phyloP scores from a whole-genome alignment of 2,888 invertebrate genomes.

The Lydus trimaculatus region DNA sequence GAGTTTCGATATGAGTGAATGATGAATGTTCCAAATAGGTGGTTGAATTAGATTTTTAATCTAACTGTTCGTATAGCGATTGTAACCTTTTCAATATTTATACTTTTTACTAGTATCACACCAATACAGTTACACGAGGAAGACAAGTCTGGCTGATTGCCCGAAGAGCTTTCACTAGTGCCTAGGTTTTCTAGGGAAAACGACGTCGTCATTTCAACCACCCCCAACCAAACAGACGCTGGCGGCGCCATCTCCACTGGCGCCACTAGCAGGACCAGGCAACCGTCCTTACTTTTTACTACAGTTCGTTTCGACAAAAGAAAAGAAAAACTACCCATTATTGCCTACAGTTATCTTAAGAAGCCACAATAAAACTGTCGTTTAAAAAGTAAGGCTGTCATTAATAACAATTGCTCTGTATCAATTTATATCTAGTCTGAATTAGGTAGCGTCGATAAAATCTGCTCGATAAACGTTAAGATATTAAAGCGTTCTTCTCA shows the following conservation, averaged over 20 bases:
- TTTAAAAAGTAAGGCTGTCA: slow-evolving; percentile 59
- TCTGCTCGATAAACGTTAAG: slow-evolving; percentile 40
- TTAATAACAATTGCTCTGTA: slow-evolving; percentile 59
- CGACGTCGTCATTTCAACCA: slow-evolving; percentile 37
- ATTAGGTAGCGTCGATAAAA: slow-evolving; percentile 55
- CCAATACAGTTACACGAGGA: neutral
- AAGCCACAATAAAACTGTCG: slow-evolving; percentile 61
- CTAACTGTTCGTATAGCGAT: slow-evolving; percentile 30
- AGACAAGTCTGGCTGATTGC: slow-evolving; percentile 53
- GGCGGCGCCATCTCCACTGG: slow-evolving; percentile 54
- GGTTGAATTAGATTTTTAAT: slow-evolving; percentile 46
- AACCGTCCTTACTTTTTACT: slow-evolving; percentile 60
- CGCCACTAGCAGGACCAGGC: slow-evolving; percentile 54
- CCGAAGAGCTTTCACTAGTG: slow-evolving; percentile 47
- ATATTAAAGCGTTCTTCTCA: slow-evolving; percentile 39
- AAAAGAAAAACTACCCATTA: slow-evolving; percentile 61
- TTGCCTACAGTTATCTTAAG: slow-evolving; percentile 63
- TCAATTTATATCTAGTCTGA: slow-evolving; percentile 57
- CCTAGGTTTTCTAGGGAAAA: slow-evolving; percentile 25
- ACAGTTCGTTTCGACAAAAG: slow-evolving; percentile 56
- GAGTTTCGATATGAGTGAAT: neutral
- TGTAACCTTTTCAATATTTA: slow-evolving; percentile 2
- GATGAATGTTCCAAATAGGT: neutral
- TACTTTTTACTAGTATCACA: slow-evolving; percentile 36
- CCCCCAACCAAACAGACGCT: slow-evolving; percentile 50